phyloP scores from a whole-genome alignment of 2,888 invertebrate genomes.

The Amphipoea lucens region DNA sequence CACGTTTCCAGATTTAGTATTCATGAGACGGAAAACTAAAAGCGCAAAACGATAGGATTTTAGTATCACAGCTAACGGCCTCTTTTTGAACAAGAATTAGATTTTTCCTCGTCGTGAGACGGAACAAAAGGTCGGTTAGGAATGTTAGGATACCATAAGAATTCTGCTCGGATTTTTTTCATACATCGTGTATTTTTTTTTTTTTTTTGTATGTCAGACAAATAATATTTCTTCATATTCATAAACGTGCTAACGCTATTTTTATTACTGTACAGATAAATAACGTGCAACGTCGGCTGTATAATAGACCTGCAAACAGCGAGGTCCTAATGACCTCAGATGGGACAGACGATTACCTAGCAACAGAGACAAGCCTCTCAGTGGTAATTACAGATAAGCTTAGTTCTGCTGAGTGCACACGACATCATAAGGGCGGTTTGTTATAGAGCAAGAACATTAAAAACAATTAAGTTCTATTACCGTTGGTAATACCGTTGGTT shows the following conservation, averaged over 20 bases:
- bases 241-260: neutral
- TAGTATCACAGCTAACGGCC: neutral
- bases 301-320: neutral
- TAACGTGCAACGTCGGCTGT: neutral
- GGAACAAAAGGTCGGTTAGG: neutral
- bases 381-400: constrained; percentile 31
- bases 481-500: neutral
- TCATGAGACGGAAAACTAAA: constrained; percentile 5
- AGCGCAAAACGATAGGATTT: constrained; percentile 4
- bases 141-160: neutral
- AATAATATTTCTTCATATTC: neutral
- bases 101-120: neutral
- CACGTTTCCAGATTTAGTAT: constrained; percentile 4
- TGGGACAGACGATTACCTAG: neutral
- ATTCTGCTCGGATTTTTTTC: neutral
- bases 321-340: constrained; percentile 3
- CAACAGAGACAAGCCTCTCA: neutral
- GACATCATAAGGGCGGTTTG: neutral
- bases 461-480: neutral
- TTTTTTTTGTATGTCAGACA: too few species aligned
- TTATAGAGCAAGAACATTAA: neutral
- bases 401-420: neutral
- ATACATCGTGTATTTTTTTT: neutral
- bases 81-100: constrained; percentile 5
- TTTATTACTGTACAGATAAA: constrained; percentile 6